Evolutionary conservation across 2,113 vertebrate species (phyloP).

Genomic region (Microtus montanus): DNA sequence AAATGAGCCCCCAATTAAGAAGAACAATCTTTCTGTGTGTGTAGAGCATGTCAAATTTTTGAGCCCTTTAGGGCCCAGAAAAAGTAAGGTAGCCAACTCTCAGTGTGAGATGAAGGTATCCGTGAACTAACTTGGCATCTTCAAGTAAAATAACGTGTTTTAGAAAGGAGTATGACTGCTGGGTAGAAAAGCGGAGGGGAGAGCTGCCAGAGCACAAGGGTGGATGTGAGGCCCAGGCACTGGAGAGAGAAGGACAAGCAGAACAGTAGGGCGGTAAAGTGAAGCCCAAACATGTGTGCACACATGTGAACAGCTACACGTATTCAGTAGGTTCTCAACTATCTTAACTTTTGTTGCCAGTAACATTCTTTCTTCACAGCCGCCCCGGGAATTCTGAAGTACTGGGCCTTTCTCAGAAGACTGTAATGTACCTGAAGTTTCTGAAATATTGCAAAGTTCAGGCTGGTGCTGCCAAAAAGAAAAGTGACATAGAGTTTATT

Average conservation of each 20-base stretch:
- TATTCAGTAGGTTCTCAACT: not conserved
- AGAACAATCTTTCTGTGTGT: not conserved
- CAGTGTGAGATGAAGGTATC: rapidly evolving
- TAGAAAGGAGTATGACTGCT: conserved; percentile 8
- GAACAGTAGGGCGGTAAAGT: not conserved
- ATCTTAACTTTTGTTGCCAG: conserved; percentile 49
- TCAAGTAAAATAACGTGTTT: not conserved
- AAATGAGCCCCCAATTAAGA: not conserved
- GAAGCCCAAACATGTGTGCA: not conserved
- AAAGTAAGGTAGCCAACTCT: not conserved
- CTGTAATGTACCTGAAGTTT: conserved; percentile 50
- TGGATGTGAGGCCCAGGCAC: not conserved
- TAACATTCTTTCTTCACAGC: conserved; percentile 60
- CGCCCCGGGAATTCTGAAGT: conserved; percentile 55
- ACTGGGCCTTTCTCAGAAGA: conserved; percentile 71
- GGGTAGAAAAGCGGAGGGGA: not conserved
- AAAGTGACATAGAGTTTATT: conserved; percentile 22
- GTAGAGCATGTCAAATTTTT: not conserved
- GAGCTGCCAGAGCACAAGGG: not conserved
- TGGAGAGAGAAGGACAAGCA: not conserved
- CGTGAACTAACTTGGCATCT: not conserved
- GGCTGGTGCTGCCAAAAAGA: conserved; percentile 56
- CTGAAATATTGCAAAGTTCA: conserved; percentile 54
- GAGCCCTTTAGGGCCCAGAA: not conserved
- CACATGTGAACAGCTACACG: not conserved